phyloP scores from a whole-genome alignment of 1,140 invertebrate genomes.

The Epicauta chinensis region DNA sequence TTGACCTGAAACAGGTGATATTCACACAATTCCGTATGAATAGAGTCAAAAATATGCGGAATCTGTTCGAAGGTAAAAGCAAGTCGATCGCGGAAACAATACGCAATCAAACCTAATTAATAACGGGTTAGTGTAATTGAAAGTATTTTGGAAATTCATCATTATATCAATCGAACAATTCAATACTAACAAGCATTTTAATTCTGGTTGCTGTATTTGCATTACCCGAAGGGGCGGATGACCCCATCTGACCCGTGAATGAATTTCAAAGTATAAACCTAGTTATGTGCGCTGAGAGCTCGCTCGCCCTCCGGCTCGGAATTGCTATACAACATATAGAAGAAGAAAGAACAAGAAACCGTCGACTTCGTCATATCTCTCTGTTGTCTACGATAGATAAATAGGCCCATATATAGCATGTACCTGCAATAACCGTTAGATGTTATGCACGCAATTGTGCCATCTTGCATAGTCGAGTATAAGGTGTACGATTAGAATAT shows the following conservation, averaged over 20 bases:
- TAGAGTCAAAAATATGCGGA: too few relatives aligned
- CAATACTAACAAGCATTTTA: too few relatives aligned
- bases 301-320: conserved; percentile 6
- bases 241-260: conserved; percentile 18
- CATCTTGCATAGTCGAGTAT: neutral
- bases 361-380: conserved; percentile 15
- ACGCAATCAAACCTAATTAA: too few relatives aligned
- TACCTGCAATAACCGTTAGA: conserved; percentile 13
- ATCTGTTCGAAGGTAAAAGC: too few relatives aligned
- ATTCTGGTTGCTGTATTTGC: conserved; percentile 11
- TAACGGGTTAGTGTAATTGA: too few relatives aligned
- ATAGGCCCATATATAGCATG: conserved; percentile 11
- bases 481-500: too few relatives aligned
- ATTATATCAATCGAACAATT: neutral
- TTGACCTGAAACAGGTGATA: conserved; percentile 3
- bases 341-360: neutral
- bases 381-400: conserved; percentile 12
- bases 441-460: conserved; percentile 3
- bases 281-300: conserved; percentile 12
- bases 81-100: too few relatives aligned
- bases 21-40: conserved; percentile 7
- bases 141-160: neutral
- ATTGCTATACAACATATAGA: conserved; percentile 1
- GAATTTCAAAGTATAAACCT: conserved; percentile 22
- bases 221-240: conserved; percentile 15